phyloP scores from a whole-genome alignment of 2,888 invertebrate genomes.

The Myopa testacea region DNA sequence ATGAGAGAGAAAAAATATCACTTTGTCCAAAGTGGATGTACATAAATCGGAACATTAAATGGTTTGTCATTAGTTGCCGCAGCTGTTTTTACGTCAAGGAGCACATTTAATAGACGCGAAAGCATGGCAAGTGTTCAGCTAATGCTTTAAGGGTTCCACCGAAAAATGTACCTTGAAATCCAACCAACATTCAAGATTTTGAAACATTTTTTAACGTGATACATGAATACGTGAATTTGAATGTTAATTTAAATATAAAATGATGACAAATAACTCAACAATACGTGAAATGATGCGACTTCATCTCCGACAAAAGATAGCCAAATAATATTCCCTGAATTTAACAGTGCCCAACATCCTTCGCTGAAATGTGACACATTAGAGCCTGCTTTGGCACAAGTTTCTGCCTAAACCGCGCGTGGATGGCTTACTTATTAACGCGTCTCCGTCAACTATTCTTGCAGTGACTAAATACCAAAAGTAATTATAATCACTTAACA shows the following conservation, averaged over 20 bases:
- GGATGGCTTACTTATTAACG: slow-evolving; percentile 22
- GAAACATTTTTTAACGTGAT: too few relatives aligned
- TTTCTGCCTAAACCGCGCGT: not conserved
- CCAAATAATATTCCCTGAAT: too few relatives aligned
- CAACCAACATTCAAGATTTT: too few relatives aligned
- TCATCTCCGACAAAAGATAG: too few relatives aligned
- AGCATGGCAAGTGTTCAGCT: not conserved
- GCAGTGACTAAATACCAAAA: slow-evolving; percentile 37
- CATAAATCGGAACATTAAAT: slow-evolving; percentile 23
- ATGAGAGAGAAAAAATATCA: not conserved
- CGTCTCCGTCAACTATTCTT: slow-evolving; percentile 16
- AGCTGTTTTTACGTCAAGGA: not conserved
- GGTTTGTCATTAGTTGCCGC: slow-evolving; percentile 5
- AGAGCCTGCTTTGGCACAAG: too few relatives aligned
- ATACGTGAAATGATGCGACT: too few relatives aligned
- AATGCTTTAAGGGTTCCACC: not conserved
- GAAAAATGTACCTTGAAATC: too few relatives aligned
- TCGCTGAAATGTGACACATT: too few relatives aligned
- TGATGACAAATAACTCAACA: too few relatives aligned
- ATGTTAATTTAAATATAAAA: too few relatives aligned
- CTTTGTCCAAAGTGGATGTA: slow-evolving; percentile 1
- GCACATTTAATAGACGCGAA: not conserved
- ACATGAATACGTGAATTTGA: too few relatives aligned
- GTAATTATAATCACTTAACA: slow-evolving; percentile 40
- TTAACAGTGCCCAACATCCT: too few relatives aligned